Evolutionary conservation across 2,113 vertebrate genomes (phyloP).

Genomic region (Athene noctua): DNA sequence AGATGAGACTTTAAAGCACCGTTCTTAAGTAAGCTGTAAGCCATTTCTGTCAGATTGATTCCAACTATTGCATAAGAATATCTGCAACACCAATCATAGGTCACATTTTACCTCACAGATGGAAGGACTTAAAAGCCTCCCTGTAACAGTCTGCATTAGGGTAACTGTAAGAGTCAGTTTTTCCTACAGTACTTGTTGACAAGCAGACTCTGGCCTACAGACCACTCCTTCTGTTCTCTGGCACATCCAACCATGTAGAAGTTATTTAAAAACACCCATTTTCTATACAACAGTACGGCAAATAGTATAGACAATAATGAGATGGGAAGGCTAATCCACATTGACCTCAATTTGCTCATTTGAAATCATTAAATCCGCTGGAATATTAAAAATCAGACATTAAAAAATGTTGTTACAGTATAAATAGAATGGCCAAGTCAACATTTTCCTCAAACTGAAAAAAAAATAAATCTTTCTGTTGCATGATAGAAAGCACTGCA

Average conservation of each 20-base stretch:
- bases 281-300: neutral
- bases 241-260: neutral
- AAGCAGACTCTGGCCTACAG: neutral
- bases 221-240: neutral
- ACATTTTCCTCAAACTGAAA: neutral
- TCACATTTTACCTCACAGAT: neutral
- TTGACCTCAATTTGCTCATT: neutral
- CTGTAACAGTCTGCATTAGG: neutral
- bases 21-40: conserved; percentile 90
- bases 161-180: neutral
- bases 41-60: conserved; percentile 98
- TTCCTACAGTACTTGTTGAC: neutral
- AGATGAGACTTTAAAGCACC: conserved; percentile 89
- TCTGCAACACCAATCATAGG: conserved; percentile 69
- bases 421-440: neutral
- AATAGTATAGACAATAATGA: neutral
- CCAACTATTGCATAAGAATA: conserved; percentile 99
- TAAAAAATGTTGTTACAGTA: neutral
- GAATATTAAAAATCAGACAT: neutral
- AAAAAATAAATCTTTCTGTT: neutral
- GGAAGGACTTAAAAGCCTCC: neutral
- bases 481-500: neutral
- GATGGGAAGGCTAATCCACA: neutral
- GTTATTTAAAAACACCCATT: neutral
- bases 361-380: neutral